Conservation (phyloP, 2,797 vertebrate species). For the Fistularia tabacaria region DNA sequence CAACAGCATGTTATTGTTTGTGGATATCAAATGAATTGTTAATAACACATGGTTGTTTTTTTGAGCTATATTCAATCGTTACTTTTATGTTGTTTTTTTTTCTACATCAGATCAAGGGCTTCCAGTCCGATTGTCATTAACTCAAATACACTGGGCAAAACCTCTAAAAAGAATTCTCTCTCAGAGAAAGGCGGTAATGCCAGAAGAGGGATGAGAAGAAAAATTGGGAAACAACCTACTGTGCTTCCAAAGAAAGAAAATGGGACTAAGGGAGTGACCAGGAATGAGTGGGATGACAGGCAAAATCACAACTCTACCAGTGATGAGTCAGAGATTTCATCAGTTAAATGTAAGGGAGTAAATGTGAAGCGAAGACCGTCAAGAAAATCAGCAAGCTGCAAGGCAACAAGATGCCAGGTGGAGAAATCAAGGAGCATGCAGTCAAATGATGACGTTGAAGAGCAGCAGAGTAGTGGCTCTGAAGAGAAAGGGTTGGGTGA, state of each 20-base stretch:
- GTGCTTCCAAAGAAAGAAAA: slow-evolving; percentile 9
- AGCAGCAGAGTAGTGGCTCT: slow-evolving; percentile 20
- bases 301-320: slow-evolving; percentile 4
- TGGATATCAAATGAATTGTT: too few species aligned
- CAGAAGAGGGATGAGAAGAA: slow-evolving; percentile 10
- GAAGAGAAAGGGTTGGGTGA: slow-evolving; percentile 24
- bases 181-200: slow-evolving; percentile 20
- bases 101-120: slow-evolving; percentile 24
- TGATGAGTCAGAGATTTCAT: slow-evolving; percentile 3
- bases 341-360: slow-evolving; percentile 11
- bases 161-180: slow-evolving; percentile 25
- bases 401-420: slow-evolving; percentile 10
- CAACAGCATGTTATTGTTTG: too few species aligned
- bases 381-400: slow-evolving; percentile 4
- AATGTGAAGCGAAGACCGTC: slow-evolving; percentile 5
- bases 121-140: slow-evolving; percentile 11
- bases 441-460: slow-evolving; percentile 12
- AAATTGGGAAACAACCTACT: background rate
- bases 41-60: too few species aligned
- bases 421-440: slow-evolving; percentile 17
- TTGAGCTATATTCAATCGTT: background rate
- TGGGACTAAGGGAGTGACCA: background rate
- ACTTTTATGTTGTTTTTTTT: background rate
- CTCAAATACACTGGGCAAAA: slow-evolving; percentile 2
- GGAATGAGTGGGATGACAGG: slow-evolving; percentile 1